Base-by-base conservation (phyloP, 64 coral and sea anemone species). In the Trachythela sp. region DNA sequence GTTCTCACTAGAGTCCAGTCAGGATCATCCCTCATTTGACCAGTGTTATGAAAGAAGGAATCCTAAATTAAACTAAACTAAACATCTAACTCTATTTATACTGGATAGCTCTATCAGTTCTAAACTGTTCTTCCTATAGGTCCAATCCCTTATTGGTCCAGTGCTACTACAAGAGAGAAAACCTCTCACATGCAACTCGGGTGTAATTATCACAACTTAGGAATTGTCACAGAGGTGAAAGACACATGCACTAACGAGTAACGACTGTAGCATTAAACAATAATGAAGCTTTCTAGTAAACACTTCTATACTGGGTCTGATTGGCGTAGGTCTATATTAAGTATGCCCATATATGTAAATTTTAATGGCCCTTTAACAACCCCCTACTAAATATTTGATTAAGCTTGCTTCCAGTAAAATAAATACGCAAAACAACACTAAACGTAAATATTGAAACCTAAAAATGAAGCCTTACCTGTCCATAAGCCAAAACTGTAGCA, bases 401-500 rank as follows among this genome's bases (percentile, higher is more conserved):
- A 64, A 24, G 6, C 26, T 64, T 64, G 56, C 20, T 64, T 64
- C 56, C 15, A 64, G 26, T 6, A 49, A 52, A 52, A 20, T 15
- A 52, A 52, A 52, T 11, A 52, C 49, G n/a, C n/a, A n/a, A 52
- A 52, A 1, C 22, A 52, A 15, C 22, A 2, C 49, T 8, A n/a
- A n/a, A n/a, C n/a, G n/a, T n/a, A 64, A 6, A 64, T 6, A 64
- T n/a, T 26, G 26, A 64, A 0, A 20, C 26, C 56, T 64, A n/a
- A 1, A n/a, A 64, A n/a, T 0, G 56, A 20, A 64, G 26, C 50
- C 84, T 90, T 90, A 99, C 96, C 93, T 99, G 96, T 77, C 96
- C 96, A 85, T 99, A 99, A 2, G 96, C 96, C 31, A 99, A 89
- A 40, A 99, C 96, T 36, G 96, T 99, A 13, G 96, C 96, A 51